Evolutionary conservation across 2,797 vertebrate species (phyloP).

Genomic region (Kryptolebias ocellatus): DNA sequence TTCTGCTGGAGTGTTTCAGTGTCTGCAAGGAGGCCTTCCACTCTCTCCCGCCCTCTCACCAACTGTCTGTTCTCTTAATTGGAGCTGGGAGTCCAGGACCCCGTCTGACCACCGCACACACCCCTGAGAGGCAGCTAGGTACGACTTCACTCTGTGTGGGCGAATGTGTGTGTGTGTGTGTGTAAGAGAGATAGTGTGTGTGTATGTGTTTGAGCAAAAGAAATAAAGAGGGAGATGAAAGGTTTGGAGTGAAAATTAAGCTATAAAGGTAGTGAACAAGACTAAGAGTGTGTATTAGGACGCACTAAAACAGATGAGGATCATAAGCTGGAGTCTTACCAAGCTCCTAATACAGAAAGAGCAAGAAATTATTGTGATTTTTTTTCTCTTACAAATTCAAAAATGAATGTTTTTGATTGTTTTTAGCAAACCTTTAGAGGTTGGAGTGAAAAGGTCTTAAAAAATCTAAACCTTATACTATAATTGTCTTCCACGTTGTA

Average conservation of each 20-base stretch:
- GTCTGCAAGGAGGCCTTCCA: slow-evolving; percentile 43
- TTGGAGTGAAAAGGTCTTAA: too few species aligned
- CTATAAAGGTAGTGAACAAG: slow-evolving; percentile 6
- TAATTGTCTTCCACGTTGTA: too few species aligned
- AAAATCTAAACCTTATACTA: too few species aligned
- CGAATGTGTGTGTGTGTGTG: slow-evolving; percentile 19
- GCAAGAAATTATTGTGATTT: not conserved
- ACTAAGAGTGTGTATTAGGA: not conserved
- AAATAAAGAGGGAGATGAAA: not conserved
- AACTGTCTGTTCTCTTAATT: slow-evolving; percentile 73
- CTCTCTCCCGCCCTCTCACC: slow-evolving; percentile 37
- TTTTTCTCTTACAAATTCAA: not conserved
- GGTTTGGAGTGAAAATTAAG: slow-evolving; percentile 6
- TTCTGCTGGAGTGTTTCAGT: slow-evolving; percentile 58
- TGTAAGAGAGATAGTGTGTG: not conserved
- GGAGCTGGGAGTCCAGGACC: slow-evolving; percentile 63
- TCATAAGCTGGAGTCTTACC: not conserved
- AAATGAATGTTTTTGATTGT: not conserved
- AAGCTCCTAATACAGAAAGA: not conserved
- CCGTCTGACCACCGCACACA: slow-evolving; percentile 52
- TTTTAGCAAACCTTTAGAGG: too few species aligned
- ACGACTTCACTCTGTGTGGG: slow-evolving; percentile 25
- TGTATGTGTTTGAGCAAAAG: not conserved
- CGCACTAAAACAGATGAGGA: not conserved
- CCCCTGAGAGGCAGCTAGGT: slow-evolving; percentile 49